Evolutionary conservation across 2,797 vertebrate species (phyloP).

Genomic region (Capromys pilorides): DNA sequence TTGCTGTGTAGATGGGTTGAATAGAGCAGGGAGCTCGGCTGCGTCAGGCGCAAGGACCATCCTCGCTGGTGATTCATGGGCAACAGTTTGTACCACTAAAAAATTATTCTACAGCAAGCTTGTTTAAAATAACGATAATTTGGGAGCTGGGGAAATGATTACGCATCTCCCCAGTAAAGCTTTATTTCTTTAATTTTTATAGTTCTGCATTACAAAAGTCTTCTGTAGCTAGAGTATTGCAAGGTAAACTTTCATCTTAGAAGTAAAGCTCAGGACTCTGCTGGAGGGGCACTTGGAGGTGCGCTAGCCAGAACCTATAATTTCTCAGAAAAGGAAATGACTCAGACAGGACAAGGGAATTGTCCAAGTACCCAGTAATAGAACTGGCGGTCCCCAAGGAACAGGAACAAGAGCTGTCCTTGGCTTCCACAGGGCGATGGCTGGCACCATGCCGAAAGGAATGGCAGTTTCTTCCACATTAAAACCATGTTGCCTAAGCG

Average conservation of each 20-base stretch:
- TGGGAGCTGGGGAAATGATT: background rate
- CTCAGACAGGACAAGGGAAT: background rate
- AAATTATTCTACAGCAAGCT: background rate
- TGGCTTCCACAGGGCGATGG: background rate
- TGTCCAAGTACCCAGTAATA: background rate
- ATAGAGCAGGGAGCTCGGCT: background rate
- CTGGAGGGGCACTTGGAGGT: background rate
- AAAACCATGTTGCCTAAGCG: background rate
- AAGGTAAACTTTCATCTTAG: background rate
- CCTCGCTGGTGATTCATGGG: background rate
- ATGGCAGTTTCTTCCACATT: background rate
- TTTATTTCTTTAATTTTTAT: background rate
- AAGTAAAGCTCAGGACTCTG: background rate
- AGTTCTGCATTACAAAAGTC: background rate
- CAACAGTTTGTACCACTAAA: background rate
- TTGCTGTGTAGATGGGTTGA: background rate
- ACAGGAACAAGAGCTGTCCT: background rate
- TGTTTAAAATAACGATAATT: background rate
- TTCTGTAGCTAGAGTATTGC: background rate
- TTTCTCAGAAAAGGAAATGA: conserved; percentile 51
- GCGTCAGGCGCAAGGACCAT: accelerated
- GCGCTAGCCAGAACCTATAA: background rate
- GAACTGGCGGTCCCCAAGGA: background rate
- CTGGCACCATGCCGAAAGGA: background rate
- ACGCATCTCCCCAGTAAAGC: background rate